A percentile compares a stretch with the other conserved stretches of the same genome.
Conservation (phyloP, 2,888 invertebrate genomes). For the Lysandra bellargus region DNA sequence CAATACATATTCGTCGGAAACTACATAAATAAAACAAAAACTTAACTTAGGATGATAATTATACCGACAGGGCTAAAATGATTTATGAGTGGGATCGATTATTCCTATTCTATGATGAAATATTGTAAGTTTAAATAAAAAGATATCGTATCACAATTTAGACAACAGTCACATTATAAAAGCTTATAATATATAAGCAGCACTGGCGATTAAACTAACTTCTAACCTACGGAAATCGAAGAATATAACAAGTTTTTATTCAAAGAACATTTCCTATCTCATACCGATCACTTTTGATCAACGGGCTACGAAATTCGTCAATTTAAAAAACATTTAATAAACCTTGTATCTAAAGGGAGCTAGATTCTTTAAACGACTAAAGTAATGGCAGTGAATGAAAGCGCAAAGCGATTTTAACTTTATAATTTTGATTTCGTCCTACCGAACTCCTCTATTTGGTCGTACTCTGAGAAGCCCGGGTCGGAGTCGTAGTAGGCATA, state of each 20-base stretch:
- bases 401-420: slow-evolving; percentile 47
- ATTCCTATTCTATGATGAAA: background rate
- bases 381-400: slow-evolving; percentile 68
- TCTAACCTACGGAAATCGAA: background rate
- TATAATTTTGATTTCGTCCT: slow-evolving; percentile 78
- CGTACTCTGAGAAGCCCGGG: slow-evolving; percentile 80
- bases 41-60: slow-evolving; percentile 36
- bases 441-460: slow-evolving; percentile 83
- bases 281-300: background rate
- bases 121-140: slow-evolving; percentile 27
- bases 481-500: slow-evolving; percentile 92
- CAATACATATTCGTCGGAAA: slow-evolving; percentile 28
- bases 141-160: slow-evolving; percentile 23
- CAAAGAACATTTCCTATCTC: background rate
- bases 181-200: slow-evolving; percentile 17
- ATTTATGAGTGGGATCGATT: background rate
- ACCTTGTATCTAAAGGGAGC: slow-evolving; percentile 4
- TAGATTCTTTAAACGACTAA: slow-evolving; percentile 67
- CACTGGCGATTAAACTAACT: slow-evolving; percentile 13
- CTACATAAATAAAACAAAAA: slow-evolving; percentile 37
- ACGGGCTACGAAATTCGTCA: background rate
- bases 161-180: slow-evolving; percentile 25
- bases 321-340: slow-evolving; percentile 18
- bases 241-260: background rate
- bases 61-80: slow-evolving; percentile 30